Percentiles rank a stretch among this genome's conserved stretches.
Evolutionary conservation across 1,140 invertebrate species (phyloP).

Genomic region (Paracyclopina nana): DNA sequence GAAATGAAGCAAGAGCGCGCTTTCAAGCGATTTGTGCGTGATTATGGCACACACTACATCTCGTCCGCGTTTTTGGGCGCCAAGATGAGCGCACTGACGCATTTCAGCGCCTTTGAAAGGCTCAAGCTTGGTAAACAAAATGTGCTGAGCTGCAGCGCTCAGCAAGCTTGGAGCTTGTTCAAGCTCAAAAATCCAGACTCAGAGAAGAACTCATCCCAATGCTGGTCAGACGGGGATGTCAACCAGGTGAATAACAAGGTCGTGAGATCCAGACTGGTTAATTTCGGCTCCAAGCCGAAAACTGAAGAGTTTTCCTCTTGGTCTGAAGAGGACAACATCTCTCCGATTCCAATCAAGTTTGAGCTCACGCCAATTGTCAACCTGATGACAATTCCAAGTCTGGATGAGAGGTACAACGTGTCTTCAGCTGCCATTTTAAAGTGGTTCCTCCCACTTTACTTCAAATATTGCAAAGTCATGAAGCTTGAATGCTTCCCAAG

Average conservation of each 20-base stretch:
- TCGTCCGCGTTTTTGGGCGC: neutral
- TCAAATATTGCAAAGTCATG: slow-evolving; percentile 8
- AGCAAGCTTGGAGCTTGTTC: neutral
- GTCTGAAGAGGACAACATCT: neutral
- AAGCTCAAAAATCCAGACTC: neutral
- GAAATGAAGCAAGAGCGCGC: slow-evolving; percentile 2
- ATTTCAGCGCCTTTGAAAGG: slow-evolving; percentile 1
- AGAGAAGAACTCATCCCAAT: neutral
- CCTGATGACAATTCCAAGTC: neutral
- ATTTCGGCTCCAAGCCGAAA: neutral
- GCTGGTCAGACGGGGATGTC: neutral
- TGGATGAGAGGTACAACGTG: slow-evolving; percentile 8
- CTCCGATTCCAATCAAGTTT: slow-evolving; percentile 10
- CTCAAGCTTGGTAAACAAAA: slow-evolving; percentile 3
- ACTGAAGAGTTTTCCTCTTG: neutral
- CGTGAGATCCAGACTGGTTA: neutral
- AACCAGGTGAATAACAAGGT: neutral
- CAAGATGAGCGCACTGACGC: neutral
- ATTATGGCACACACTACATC: slow-evolving; percentile 8
- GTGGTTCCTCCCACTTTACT: slow-evolving; percentile 10
- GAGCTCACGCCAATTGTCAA: slow-evolving; percentile 9
- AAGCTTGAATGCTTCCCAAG: neutral
- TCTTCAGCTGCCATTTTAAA: slow-evolving; percentile 1
- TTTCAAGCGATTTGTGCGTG: slow-evolving; percentile 5
- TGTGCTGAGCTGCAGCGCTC: neutral